Conservation (phyloP, 2,797 vertebrate genomes). For the Thunnus albacares region DNA sequence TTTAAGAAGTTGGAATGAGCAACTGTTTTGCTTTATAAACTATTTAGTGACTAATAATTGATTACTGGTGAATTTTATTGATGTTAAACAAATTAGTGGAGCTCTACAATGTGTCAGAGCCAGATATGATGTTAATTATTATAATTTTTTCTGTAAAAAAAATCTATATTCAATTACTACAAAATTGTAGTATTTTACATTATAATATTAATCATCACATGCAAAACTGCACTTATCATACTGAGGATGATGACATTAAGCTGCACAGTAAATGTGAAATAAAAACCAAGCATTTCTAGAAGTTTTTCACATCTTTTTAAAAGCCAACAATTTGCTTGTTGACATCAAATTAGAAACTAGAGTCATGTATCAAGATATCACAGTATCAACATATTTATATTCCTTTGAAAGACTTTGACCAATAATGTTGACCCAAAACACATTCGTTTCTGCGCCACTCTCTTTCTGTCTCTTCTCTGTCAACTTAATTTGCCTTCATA, state of each 20-base stretch:
- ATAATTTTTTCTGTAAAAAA: too few relatives aligned
- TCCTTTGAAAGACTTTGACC: neutral
- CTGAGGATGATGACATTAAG: neutral
- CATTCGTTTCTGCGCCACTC: constrained; percentile 13
- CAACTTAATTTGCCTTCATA: constrained; percentile 41
- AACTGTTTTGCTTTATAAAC: neutral
- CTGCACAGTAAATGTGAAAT: neutral
- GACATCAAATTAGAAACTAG: too few relatives aligned
- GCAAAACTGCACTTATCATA: too few relatives aligned
- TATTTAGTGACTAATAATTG: neutral
- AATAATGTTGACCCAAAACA: constrained; percentile 27
- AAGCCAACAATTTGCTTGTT: neutral
- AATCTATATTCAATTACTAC: neutral
- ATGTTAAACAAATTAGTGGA: neutral
- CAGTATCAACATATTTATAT: constrained; percentile 12
- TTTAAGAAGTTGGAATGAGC: neutral
- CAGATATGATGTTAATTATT: too few relatives aligned
- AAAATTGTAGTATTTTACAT: too few relatives aligned
- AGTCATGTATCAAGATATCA: neutral
- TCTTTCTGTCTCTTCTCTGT: constrained; percentile 38
- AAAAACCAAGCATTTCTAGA: neutral
- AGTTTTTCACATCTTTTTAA: neutral
- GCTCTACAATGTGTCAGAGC: neutral
- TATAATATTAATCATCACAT: too few relatives aligned
- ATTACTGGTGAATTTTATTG: neutral